phyloP scores from a whole-genome alignment of 2,888 invertebrate genomes.

The Mimas tiliae region DNA sequence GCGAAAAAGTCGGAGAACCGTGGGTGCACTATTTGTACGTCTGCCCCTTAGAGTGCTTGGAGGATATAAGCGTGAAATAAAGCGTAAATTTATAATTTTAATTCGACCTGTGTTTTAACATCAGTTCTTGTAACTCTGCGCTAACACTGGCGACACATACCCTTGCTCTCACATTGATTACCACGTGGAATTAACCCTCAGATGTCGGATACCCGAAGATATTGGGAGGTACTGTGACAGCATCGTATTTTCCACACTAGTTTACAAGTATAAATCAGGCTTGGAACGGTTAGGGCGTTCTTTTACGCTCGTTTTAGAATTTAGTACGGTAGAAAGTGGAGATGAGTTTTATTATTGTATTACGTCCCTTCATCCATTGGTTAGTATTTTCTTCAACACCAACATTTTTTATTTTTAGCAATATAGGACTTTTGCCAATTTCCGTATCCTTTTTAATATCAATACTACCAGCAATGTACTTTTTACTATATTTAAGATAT shows the following conservation, averaged over 20 bases:
- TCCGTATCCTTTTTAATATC: too few species aligned
- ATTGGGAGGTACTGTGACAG: slow-evolving; percentile 39
- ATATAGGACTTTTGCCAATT: neutral
- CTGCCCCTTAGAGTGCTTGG: too few species aligned
- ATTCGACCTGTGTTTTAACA: too few species aligned
- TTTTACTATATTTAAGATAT: too few species aligned
- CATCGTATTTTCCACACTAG: slow-evolving; percentile 31
- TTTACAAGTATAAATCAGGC: slow-evolving; percentile 8
- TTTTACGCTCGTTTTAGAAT: slow-evolving; percentile 12
- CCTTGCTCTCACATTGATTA: slow-evolving; percentile 48
- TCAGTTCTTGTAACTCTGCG: slow-evolving; percentile 16
- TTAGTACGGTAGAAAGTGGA: neutral
- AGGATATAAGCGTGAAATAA: too few species aligned
- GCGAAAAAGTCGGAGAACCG: too few species aligned
- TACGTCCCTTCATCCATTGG: neutral
- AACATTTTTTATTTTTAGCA: neutral
- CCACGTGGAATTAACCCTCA: slow-evolving; percentile 45
- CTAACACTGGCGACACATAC: slow-evolving; percentile 32
- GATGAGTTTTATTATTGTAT: neutral
- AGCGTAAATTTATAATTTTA: too few species aligned
- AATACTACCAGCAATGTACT: too few species aligned
- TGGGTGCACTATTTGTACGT: too few species aligned
- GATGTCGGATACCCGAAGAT: slow-evolving; percentile 36
- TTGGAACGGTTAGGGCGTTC: neutral
- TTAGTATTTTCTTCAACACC: neutral